Conservation (phyloP, 35 echinoderm and acorn worm species). For the Diadema setosum region DNA sequence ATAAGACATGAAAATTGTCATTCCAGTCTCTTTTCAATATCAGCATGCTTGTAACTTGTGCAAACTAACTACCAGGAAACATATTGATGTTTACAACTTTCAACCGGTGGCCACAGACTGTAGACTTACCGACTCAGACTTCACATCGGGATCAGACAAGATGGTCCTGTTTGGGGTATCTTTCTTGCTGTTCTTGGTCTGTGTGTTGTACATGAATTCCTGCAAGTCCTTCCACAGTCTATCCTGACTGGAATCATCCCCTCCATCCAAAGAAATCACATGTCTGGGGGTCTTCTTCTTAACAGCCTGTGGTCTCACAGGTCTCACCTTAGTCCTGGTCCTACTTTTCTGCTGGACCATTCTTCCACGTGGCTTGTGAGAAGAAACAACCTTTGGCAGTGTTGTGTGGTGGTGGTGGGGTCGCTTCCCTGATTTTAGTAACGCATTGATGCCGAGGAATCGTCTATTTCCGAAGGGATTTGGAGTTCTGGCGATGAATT, state of each 20-base stretch:
- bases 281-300: not conserved
- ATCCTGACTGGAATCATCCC: not conserved
- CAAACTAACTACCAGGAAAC: too few relatives aligned
- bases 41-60: too few relatives aligned
- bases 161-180: not conserved
- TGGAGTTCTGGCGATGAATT: not conserved
- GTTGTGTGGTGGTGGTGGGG: not conserved
- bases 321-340: not conserved
- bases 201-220: not conserved
- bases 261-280: not conserved
- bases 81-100: too few relatives aligned
- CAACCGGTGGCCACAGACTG: too few relatives aligned
- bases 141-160: not conserved
- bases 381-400: not conserved
- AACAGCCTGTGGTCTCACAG: not conserved
- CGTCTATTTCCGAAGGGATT: not conserved
- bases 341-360: not conserved
- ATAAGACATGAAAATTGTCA: too few relatives aligned
- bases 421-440: not conserved
- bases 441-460: not conserved
- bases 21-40: too few relatives aligned
- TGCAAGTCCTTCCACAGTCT: slow-evolving; percentile 22
- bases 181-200: not conserved
- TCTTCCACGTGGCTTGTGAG: not conserved
- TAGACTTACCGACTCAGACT: slow-evolving; percentile 5